Percentiles rank a stretch among this genome's conserved stretches.
Conservation (phyloP, 2,797 vertebrate genomes). For the Halcyon chelicuti region DNA sequence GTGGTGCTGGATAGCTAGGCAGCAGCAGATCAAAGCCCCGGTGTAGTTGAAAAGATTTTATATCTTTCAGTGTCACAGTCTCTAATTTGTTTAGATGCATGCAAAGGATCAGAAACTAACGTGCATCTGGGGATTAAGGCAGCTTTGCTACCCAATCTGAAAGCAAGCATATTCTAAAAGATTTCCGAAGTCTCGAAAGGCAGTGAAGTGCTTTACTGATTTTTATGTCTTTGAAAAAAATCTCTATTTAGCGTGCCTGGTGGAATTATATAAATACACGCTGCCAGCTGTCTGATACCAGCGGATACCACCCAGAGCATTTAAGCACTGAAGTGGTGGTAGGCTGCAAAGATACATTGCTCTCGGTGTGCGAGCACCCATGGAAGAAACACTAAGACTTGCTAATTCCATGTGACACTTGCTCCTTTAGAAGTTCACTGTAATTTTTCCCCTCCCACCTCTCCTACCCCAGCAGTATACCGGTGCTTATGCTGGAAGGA, state of each 20-base stretch:
- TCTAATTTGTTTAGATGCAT: slow-evolving; percentile 53
- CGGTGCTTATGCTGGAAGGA: neutral
- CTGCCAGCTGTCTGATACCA: slow-evolving; percentile 34
- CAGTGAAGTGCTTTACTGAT: slow-evolving; percentile 43
- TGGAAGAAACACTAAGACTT: neutral
- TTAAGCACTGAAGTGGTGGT: neutral
- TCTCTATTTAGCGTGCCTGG: slow-evolving; percentile 15
- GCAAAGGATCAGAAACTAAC: slow-evolving; percentile 9
- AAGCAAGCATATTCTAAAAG: slow-evolving; percentile 12
- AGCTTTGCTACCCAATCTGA: slow-evolving; percentile 17
- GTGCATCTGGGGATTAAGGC: slow-evolving; percentile 18
- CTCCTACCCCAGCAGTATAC: neutral
- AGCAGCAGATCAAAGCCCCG: neutral
- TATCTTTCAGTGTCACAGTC: slow-evolving; percentile 23
- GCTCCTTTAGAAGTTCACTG: neutral
- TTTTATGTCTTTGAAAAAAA: slow-evolving; percentile 66
- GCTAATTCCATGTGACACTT: neutral
- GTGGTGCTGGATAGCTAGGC: neutral
- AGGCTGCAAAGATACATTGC: neutral
- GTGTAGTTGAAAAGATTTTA: slow-evolving; percentile 29
- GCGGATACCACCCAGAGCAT: neutral
- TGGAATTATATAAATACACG: slow-evolving; percentile 1
- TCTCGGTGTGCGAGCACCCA: neutral
- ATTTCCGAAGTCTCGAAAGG: slow-evolving; percentile 42
- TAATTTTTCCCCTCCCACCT: neutral